phyloP scores from a whole-genome alignment of 2,797 vertebrate genomes.

The Crenuchus spilurus region DNA sequence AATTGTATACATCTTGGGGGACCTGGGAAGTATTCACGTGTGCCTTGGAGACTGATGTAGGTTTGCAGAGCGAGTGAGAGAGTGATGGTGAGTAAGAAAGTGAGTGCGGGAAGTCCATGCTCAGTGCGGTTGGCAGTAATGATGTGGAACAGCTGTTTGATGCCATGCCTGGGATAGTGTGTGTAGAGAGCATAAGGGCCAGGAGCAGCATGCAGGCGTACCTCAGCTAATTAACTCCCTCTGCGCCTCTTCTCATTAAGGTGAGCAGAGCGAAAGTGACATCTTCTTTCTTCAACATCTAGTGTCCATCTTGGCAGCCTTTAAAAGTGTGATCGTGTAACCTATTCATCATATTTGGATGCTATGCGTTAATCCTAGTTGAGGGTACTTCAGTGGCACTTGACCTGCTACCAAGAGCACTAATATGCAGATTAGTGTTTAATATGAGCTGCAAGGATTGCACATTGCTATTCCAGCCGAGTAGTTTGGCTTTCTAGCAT shows the following conservation, averaged over 20 bases:
- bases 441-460: neutral
- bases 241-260: neutral
- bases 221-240: neutral
- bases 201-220: neutral
- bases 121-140: neutral
- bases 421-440: neutral
- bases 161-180: neutral
- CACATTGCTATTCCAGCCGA: neutral
- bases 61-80: neutral
- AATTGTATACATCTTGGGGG: too few relatives aligned
- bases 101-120: neutral
- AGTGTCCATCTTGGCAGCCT: neutral
- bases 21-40: neutral
- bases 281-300: neutral
- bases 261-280: neutral
- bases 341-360: neutral
- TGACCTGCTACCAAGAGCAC: neutral
- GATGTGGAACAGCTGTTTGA: slow-evolving; percentile 12
- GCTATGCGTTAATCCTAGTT: neutral
- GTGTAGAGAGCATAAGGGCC: neutral
- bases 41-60: neutral
- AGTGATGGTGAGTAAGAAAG: neutral
- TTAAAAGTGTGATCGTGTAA: neutral
- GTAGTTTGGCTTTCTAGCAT: slow-evolving; percentile 6
- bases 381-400: neutral